Conservation (phyloP, 2,888 invertebrate species). For the Teleiodes luculella region DNA sequence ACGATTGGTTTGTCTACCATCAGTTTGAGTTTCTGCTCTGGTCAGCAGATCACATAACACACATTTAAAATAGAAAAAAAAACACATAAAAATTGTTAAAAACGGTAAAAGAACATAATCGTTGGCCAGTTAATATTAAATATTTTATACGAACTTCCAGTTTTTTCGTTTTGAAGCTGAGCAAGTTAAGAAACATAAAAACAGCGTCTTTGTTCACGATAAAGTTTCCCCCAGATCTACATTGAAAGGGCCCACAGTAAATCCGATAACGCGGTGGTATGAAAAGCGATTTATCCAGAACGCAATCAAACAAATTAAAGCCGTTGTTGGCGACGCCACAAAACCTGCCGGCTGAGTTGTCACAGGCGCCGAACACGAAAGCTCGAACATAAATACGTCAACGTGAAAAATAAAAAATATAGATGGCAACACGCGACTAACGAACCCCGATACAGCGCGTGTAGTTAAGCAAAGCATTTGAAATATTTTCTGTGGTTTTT, state of each 20-base stretch:
- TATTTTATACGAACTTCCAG: too few relatives aligned
- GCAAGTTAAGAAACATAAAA: slow-evolving; percentile 1
- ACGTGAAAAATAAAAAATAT: background rate
- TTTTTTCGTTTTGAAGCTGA: background rate
- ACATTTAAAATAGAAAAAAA: too few relatives aligned
- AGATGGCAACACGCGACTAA: slow-evolving; percentile 7
- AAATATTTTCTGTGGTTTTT: slow-evolving; percentile 1
- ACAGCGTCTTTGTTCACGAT: background rate
- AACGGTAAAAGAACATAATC: too few relatives aligned
- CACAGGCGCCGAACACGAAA: slow-evolving; percentile 14
- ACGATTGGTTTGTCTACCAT: too few relatives aligned
- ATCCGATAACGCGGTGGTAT: slow-evolving; percentile 1
- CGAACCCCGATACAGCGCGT: slow-evolving; percentile 4
- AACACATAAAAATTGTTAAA: too few relatives aligned
- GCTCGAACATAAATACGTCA: slow-evolving; percentile 11
- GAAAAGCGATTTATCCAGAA: slow-evolving; percentile 13
- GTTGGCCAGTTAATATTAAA: too few relatives aligned
- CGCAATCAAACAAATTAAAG: slow-evolving; percentile 21
- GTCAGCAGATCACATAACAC: too few relatives aligned
- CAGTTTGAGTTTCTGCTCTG: too few relatives aligned
- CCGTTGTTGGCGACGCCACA: slow-evolving; percentile 8
- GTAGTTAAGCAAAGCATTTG: background rate
- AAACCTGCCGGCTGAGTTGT: slow-evolving; percentile 10
- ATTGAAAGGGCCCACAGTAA: slow-evolving; percentile 2
- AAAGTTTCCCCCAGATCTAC: background rate